Base-by-base conservation (phyloP, 2,888 invertebrate genomes). In the Brenthis ino region DNA sequence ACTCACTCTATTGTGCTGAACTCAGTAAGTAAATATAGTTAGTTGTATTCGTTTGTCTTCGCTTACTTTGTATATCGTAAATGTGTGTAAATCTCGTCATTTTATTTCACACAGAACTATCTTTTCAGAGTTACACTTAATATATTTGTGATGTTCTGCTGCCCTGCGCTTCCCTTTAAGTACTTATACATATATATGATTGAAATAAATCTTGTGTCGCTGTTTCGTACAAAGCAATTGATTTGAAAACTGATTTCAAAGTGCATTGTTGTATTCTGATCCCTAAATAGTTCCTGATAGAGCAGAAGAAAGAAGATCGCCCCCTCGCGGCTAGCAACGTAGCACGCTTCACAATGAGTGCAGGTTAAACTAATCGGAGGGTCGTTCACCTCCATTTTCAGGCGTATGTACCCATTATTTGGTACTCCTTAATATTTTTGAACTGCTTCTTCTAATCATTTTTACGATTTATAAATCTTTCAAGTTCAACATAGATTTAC, bases 331-430 rank as follows among this genome's bases (percentile, higher is more conserved):
- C 11, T 24, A 11, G 48, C 20, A 20, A 1, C 1, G 20, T 20
- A 20, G 20, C 50, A 55, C 43, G n/a, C 55, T 55, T 61, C 37
- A 51, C 70, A 68, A 68, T 68, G 61, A 67, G 65, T 70, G 57
- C 65, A 57, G 63, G 70, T 68, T 64, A 64, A 64, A 51, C 67
- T 65, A 68, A 72, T 70, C 66, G 65, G 65, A 24, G 48, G 70
- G 67, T 72, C 70, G 58, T 70, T 70, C 65, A 70, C 64, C 70
- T 65, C 20, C 2, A 37, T 64, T 65, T 69, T 72, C 56, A 70
- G 68, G 47, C 65, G 51, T 57, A 65, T 2, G 37, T 8, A 12
- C 14, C 47, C 48, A 65, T 54, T 16, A 65, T 48, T 63, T 50
- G 28, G 60, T 61, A n/a, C 24, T 57, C 14, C 16, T 56, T 50